Evolutionary conservation across 1,140 invertebrate species (phyloP), one percentile per base, ranked within the genome.

Genomic region (Zaprionus davidi): DNA sequence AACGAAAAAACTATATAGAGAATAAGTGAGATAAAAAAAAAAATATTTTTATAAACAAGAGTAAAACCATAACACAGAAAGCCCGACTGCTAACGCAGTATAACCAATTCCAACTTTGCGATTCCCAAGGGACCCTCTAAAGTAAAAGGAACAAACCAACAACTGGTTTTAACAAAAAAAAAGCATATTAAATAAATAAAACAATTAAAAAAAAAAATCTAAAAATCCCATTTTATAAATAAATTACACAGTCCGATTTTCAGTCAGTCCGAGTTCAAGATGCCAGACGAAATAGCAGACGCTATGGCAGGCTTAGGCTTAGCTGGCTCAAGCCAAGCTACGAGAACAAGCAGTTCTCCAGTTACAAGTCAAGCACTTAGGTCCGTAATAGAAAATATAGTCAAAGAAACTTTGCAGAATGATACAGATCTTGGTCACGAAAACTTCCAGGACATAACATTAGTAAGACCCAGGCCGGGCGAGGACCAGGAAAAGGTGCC

Each of bases 401-500:
- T 17, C 36, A 38, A 38, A 13, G 36, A 38, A 38, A 38, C 36
- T 38, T 38, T 38, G 36, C 36, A 38, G 36, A 38, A 38, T 15
- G 36, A 38, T 38, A 38, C 36, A 44, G n/a, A 36, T 41, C 31
- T 11, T 15, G 58, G 57, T 12, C 57, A 59, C 13, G 55, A 57
- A 57, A 31, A 44, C 13, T 38, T 59, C 7, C 5, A 38, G 7
- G 38, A 46, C 38, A n/a, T 46, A 44, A 34, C 56, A 38, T 41
- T 24, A 26, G 56, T 58, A 13, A 38, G 34, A 31, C 34, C 34
- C n/a, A 41, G 31, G 38, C 11, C 12, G 7, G 58, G 58, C 9
- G 22, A 60, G 28, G 58, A 60, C 22, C 38, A 60, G 12, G 58
- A 34, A 46, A 60, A 60, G 44, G 22, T 46, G 4, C 58, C 58